Evolutionary conservation across 2,113 vertebrate species (phyloP).

Genomic region (Mesembrinibis cayennensis): DNA sequence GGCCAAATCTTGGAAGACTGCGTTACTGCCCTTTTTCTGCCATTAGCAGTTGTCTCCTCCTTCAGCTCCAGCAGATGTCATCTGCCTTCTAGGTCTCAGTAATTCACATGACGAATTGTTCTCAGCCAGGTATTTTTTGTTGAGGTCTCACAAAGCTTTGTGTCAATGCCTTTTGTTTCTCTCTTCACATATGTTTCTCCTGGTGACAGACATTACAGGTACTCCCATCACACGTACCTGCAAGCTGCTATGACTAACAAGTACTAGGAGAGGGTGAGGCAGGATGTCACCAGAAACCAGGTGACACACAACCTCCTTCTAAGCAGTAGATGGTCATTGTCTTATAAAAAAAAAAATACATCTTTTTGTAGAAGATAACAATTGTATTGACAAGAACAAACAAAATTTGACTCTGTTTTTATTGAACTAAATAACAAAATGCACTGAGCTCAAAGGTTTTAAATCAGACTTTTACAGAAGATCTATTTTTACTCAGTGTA

Average conservation of each 20-base stretch:
- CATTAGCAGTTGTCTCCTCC: background rate
- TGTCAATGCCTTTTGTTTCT: background rate
- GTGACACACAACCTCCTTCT: background rate
- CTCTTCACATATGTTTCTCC: background rate
- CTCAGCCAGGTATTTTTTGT: background rate
- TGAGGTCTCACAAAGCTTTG: background rate
- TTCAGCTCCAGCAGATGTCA: background rate
- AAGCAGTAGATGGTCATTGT: background rate
- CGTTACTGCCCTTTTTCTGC: background rate
- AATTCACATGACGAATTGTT: background rate
- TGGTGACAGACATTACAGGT: background rate
- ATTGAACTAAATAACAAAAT: background rate
- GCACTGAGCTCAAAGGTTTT: background rate
- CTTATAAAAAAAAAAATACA: background rate
- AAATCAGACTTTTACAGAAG: background rate
- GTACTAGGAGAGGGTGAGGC: background rate
- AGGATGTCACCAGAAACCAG: background rate
- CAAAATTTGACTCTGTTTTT: background rate
- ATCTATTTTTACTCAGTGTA: background rate
- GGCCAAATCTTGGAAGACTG: background rate
- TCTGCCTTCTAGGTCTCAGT: background rate
- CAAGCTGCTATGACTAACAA: background rate
- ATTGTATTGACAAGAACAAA: background rate
- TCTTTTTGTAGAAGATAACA: background rate
- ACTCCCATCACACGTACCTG: background rate